Evolutionary conservation across 1,140 invertebrate species (phyloP), one percentile per base, ranked within the genome.

Genomic region (Ganaspis sp.): DNA sequence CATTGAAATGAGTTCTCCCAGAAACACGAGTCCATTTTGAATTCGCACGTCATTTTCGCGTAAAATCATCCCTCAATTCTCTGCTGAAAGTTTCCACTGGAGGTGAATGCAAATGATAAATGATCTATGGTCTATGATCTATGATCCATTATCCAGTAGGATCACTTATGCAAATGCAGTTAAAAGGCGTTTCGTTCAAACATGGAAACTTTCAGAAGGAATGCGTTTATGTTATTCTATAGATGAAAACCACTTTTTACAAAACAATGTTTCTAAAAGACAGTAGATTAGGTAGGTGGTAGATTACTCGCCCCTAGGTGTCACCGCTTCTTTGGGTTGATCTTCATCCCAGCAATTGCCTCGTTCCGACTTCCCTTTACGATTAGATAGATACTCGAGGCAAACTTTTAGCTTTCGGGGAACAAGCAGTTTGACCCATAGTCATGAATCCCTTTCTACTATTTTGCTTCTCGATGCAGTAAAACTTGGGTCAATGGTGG

Each of bases 291-390:
- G 87, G 86, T 90, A 90, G 86, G 88, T 91, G 86, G 88, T 90
- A 88, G 84, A 89, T 91, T 91, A 91, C 90, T 91, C 90, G 90
- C 90, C 90, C 87, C 90, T 87, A 88, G 88, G 80, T 90, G 85
- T 81, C 81, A 89, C 85, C 84, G 85, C 89, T 87, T 90, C 90
- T 89, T 90, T 84, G 82, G 81, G 81, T 86, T 83, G 85, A 82
- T 89, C 86, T 88, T 89, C 87, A 81, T 86, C 83, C 85, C 83
- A 83, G 85, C 85, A 82, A 86, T 81, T 83, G 82, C 86, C 85
- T 83, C 83, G 83, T 80, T 82, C 79, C 83, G 82, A 78, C 77
- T 75, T 87, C 76, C 86, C 80, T 84, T 84, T 34, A 34, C 29
- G 29, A 45, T 45, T 45, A 45, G n/a, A 34, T 83, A 85, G 73